phyloP scores from a whole-genome alignment of 2,888 invertebrate genomes.

The Polymixis flavicincta region DNA sequence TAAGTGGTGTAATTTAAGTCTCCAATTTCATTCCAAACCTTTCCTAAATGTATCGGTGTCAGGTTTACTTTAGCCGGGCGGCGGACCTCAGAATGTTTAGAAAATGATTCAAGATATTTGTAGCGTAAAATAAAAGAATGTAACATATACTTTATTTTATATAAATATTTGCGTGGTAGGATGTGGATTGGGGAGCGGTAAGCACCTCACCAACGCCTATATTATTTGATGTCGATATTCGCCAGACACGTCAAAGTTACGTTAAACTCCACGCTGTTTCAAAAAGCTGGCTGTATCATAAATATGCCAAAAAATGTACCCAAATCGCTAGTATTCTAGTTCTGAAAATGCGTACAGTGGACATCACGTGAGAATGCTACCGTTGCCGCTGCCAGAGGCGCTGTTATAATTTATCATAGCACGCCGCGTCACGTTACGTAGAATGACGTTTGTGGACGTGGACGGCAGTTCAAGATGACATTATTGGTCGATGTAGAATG shows the following conservation, averaged over 20 bases:
- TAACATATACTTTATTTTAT: constrained; percentile 12
- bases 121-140: constrained; percentile 3
- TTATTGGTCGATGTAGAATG: not conserved
- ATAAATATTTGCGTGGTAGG: not conserved
- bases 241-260: not conserved
- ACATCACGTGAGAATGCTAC: not conserved
- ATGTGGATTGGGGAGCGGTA: not conserved
- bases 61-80: not conserved
- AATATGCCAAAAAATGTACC: not conserved
- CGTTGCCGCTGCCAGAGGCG: not conserved
- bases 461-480: not conserved
- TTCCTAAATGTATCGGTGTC: constrained; percentile 11
- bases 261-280: not conserved
- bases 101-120: constrained; percentile 1
- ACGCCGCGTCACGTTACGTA: no score
- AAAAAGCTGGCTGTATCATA: constrained; percentile 3
- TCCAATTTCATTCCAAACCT: not conserved
- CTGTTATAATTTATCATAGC: not conserved
- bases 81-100: constrained; percentile 12
- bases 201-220: not conserved
- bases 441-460: not conserved
- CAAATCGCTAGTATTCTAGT: not conserved
- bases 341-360: not conserved
- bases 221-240: not conserved
- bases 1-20: constrained; percentile 5